phyloP scores from a whole-genome alignment of 2,797 vertebrate genomes.

The Chelon auratus region DNA sequence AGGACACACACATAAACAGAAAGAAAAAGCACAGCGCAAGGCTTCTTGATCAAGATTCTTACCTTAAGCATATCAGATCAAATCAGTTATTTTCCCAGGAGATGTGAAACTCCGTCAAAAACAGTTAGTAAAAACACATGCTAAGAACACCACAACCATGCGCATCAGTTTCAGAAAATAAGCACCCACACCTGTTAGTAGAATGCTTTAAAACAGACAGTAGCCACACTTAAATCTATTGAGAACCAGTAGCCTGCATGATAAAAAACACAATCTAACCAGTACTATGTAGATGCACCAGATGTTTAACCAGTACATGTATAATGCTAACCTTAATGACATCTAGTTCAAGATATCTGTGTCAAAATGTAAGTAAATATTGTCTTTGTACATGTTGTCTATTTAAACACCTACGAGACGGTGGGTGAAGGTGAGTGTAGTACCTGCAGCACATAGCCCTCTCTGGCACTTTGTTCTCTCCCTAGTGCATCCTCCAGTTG shows the following conservation, averaged over 20 bases:
- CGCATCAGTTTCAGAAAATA: constrained; percentile 71
- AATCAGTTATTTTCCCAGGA: constrained; percentile 87
- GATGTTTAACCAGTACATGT: background rate
- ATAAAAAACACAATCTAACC: constrained; percentile 10
- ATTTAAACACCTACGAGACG: background rate
- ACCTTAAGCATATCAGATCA: constrained; percentile 72
- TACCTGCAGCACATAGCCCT: constrained; percentile 98
- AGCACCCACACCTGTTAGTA: constrained; percentile 78
- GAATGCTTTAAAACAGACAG: constrained; percentile 38
- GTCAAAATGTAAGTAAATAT: background rate
- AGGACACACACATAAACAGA: constrained; percentile 62
- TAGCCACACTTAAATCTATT: constrained; percentile 29
- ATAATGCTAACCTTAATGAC: background rate
- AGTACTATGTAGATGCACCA: background rate
- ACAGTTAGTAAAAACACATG: constrained; percentile 88
- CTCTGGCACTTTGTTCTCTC: constrained; percentile 92
- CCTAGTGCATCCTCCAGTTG: constrained; percentile 92
- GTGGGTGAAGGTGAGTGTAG: constrained; percentile 17
- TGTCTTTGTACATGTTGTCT: background rate
- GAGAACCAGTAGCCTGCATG: background rate
- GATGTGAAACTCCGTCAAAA: constrained; percentile 94
- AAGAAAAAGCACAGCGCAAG: constrained; percentile 88
- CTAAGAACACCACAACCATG: constrained; percentile 86
- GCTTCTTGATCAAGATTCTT: constrained; percentile 70
- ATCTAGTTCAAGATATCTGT: background rate